Evolutionary conservation across 2,113 vertebrate genomes (phyloP).

Genomic region (Python bivittatus): DNA sequence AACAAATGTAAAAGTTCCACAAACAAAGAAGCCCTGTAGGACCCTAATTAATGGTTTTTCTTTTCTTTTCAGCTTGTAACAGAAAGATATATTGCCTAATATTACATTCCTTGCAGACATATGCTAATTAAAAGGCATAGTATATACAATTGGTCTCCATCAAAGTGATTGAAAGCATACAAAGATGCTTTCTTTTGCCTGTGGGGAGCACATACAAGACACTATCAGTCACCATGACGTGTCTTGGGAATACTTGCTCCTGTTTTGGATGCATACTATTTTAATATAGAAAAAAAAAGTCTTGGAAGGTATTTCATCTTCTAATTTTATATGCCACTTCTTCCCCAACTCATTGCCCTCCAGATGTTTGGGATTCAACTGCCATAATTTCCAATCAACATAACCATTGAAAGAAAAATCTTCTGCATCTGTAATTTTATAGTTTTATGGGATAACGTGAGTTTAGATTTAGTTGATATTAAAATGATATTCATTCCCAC

Average conservation of each 20-base stretch:
- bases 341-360: neutral
- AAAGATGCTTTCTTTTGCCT: slow-evolving; percentile 40
- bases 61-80: slow-evolving; percentile 35
- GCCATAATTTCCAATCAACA: neutral
- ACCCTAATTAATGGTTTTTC: slow-evolving; percentile 35
- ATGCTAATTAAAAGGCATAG: slow-evolving; percentile 31
- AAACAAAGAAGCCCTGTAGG: slow-evolving; percentile 32
- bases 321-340: slow-evolving; percentile 6
- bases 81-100: slow-evolving; percentile 37
- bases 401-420: neutral
- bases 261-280: neutral
- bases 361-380: neutral
- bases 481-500: neutral
- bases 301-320: slow-evolving; percentile 2
- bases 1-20: slow-evolving; percentile 10
- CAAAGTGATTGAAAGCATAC: slow-evolving; percentile 43
- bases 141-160: slow-evolving; percentile 38
- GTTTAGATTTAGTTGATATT: neutral
- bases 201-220: slow-evolving; percentile 6
- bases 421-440: neutral
- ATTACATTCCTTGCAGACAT: slow-evolving; percentile 29
- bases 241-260: neutral
- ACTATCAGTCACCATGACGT: slow-evolving; percentile 18
- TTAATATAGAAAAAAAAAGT: neutral
- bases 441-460: neutral